phyloP scores from a whole-genome alignment of 2,888 invertebrate species.

The Zele albiditarsus region DNA sequence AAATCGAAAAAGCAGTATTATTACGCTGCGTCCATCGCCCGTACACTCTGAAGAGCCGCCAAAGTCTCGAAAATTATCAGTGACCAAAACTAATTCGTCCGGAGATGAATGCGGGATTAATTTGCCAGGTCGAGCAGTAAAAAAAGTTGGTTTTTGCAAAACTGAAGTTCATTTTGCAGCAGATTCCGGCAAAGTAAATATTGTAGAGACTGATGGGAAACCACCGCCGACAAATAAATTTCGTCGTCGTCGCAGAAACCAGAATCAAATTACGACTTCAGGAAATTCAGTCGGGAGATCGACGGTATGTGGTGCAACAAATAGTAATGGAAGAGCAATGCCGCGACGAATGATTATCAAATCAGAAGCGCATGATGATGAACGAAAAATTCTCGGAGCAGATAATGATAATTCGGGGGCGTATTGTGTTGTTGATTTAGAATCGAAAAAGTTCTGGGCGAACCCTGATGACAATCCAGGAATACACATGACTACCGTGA shows the following conservation, averaged over 20 bases:
- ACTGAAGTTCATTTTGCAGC: conserved; percentile 91
- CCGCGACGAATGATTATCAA: conserved; percentile 5
- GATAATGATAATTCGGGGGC: conserved; percentile 11
- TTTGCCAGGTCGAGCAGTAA: conserved; percentile 72
- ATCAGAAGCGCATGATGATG: conserved; percentile 1
- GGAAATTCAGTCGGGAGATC: not conserved
- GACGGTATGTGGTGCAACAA: not conserved
- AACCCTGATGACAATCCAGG: conserved; percentile 17
- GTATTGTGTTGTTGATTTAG: conserved; percentile 31
- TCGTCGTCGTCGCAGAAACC: conserved; percentile 78
- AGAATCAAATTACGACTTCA: conserved; percentile 5
- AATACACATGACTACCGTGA: conserved; percentile 38
- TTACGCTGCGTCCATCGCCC: conserved; percentile 20
- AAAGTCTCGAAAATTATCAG: not conserved
- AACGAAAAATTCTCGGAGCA: not conserved
- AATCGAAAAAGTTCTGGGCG: conserved; percentile 21
- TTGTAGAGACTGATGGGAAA: conserved; percentile 90
- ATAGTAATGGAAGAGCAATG: not conserved
- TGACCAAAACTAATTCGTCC: conserved; percentile 16
- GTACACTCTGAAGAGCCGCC: conserved; percentile 2
- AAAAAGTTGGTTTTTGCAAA: conserved; percentile 90
- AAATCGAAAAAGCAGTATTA: conserved; percentile 34
- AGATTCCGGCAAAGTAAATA: conserved; percentile 89
- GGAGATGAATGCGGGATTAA: conserved; percentile 26
- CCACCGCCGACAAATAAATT: conserved; percentile 89